phyloP scores from a whole-genome alignment of 2,888 invertebrate species.

The Amphimallon solstitiale region DNA sequence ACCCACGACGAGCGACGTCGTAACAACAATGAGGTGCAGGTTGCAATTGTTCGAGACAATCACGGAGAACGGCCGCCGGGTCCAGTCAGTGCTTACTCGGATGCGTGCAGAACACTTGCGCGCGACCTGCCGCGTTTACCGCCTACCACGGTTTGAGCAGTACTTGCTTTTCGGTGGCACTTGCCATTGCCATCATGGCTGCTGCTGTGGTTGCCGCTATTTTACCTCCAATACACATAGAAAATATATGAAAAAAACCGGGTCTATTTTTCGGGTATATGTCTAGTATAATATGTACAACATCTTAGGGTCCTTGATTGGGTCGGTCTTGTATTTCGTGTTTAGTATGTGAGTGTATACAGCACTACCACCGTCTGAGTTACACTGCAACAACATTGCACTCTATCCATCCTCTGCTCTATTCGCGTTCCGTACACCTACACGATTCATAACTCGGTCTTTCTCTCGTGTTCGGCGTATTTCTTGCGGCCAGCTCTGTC shows the following conservation, averaged over 20 bases:
- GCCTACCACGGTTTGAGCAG: slow-evolving; percentile 62
- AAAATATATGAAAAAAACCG: slow-evolving; percentile 21
- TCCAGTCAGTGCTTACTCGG: slow-evolving; percentile 51
- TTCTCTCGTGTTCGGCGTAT: slow-evolving; percentile 19
- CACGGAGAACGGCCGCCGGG: slow-evolving; percentile 43
- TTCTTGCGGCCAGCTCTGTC: slow-evolving; percentile 21
- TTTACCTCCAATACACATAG: slow-evolving; percentile 18
- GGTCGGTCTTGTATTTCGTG: slow-evolving; percentile 36
- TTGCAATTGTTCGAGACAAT: slow-evolving; percentile 61
- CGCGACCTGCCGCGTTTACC: slow-evolving; percentile 61
- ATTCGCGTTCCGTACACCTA: slow-evolving; percentile 34
- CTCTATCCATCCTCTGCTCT: slow-evolving; percentile 35
- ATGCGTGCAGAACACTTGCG: slow-evolving; percentile 60
- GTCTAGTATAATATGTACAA: no score
- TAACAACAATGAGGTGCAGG: slow-evolving; percentile 52
- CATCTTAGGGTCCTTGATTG: slow-evolving; percentile 1
- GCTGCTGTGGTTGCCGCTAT: slow-evolving; percentile 38
- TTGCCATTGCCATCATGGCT: slow-evolving; percentile 60
- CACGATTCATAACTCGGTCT: slow-evolving; percentile 26
- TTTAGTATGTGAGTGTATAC: slow-evolving; percentile 31
- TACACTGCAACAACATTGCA: slow-evolving; percentile 55
- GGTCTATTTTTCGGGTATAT: slow-evolving; percentile 15
- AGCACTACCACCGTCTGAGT: slow-evolving; percentile 49
- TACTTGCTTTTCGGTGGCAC: slow-evolving; percentile 56
- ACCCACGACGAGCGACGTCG: slow-evolving; percentile 31